Percentiles rank a stretch among this genome's conserved stretches.
Evolutionary conservation across 2,113 vertebrate species (phyloP).

Genomic region (Prinia subflava): DNA sequence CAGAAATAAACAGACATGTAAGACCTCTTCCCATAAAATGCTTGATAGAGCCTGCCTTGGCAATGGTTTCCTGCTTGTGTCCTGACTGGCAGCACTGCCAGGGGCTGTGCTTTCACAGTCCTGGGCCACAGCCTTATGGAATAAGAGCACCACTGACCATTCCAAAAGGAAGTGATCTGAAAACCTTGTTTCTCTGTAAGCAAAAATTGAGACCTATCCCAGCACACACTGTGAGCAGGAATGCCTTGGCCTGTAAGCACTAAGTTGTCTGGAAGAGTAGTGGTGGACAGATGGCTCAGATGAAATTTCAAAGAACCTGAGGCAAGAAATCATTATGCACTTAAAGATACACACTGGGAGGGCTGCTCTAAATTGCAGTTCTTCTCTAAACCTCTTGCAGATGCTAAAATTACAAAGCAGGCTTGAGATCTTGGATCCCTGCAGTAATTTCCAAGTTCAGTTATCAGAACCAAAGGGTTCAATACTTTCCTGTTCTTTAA

Average conservation of each 20-base stretch:
- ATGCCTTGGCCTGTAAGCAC: not conserved
- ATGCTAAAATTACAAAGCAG: not conserved
- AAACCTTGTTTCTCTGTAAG: not conserved
- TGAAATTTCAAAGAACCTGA: not conserved
- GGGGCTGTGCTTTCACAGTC: not conserved
- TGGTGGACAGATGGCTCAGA: not conserved
- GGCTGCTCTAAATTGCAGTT: not conserved
- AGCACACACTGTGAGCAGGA: not conserved
- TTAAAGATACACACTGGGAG: not conserved
- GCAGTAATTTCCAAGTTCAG: not conserved
- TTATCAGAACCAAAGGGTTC: not conserved
- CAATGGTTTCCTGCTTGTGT: not conserved
- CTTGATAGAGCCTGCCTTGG: not conserved
- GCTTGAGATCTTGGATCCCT: not conserved
- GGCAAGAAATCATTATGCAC: not conserved
- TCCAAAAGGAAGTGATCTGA: not conserved
- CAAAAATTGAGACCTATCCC: not conserved
- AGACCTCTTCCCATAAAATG: not conserved
- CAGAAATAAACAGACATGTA: not conserved
- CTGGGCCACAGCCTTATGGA: not conserved
- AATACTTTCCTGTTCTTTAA: not conserved
- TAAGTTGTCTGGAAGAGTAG: not conserved
- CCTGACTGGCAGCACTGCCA: not conserved
- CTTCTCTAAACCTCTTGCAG: not conserved
- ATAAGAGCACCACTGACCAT: rapidly evolving